Evolutionary conservation across 2,888 invertebrate genomes (phyloP).

Genomic region (Lasiommata megera): DNA sequence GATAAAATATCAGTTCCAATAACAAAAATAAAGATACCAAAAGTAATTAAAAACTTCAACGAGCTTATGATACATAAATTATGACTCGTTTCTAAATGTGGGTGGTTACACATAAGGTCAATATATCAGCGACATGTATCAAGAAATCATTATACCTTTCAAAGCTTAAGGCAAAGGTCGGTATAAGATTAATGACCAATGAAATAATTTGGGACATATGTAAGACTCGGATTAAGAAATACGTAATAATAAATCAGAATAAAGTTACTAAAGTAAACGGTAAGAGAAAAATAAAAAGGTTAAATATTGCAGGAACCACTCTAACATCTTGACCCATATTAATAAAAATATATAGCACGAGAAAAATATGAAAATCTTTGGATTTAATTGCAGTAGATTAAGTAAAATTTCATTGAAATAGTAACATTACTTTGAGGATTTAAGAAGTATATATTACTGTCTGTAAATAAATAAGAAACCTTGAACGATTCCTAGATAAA

Average conservation of each 20-base stretch:
- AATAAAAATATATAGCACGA: too few relatives aligned
- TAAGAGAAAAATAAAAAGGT: background rate
- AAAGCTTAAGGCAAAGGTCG: constrained; percentile 38
- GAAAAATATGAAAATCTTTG: too few relatives aligned
- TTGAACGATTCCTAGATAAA: too few relatives aligned
- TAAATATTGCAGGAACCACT: too few relatives aligned
- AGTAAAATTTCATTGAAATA: too few relatives aligned
- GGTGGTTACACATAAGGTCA: constrained; percentile 36
- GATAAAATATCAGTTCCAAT: background rate
- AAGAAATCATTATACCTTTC: constrained; percentile 37
- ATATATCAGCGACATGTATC: constrained; percentile 31
- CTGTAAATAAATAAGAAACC: too few relatives aligned
- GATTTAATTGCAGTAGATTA: too few relatives aligned
- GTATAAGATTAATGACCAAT: constrained; percentile 33
- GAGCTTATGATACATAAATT: background rate
- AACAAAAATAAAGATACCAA: background rate
- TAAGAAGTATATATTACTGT: too few relatives aligned
- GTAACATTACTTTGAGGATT: too few relatives aligned
- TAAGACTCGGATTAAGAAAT: constrained; percentile 16
- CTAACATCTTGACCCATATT: too few relatives aligned
- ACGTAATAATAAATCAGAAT: background rate
- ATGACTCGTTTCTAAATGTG: constrained; percentile 21
- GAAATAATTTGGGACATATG: constrained; percentile 34
- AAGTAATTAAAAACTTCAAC: constrained; percentile 1
- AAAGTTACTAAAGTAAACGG: background rate